phyloP scores from a whole-genome alignment of 2,888 invertebrate genomes.

The Diaperis boleti region DNA sequence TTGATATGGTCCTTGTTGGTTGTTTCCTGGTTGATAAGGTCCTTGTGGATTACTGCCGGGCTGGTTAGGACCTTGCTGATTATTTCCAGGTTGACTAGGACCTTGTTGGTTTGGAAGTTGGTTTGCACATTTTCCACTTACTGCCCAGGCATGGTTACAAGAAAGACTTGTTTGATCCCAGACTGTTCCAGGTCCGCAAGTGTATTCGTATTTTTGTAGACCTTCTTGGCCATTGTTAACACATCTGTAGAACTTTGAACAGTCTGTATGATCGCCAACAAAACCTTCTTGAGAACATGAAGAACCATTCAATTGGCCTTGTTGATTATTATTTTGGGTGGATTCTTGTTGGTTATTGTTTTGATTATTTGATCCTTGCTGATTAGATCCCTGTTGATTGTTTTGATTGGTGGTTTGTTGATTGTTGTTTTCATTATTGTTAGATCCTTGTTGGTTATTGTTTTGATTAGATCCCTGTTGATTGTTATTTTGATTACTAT shows the following conservation, averaged over 20 bases:
- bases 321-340: slow-evolving; percentile 25
- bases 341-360: slow-evolving; percentile 40
- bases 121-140: slow-evolving; percentile 54
- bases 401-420: slow-evolving; percentile 29
- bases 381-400: slow-evolving; percentile 28
- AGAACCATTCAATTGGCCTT: slow-evolving; percentile 52
- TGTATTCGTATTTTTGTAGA: slow-evolving; percentile 77
- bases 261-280: slow-evolving; percentile 75
- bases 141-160: slow-evolving; percentile 79
- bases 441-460: slow-evolving; percentile 14
- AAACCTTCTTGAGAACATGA: slow-evolving; percentile 76
- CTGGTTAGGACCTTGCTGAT: slow-evolving; percentile 38
- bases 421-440: slow-evolving; percentile 1
- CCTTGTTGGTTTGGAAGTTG: slow-evolving; percentile 20
- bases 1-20: slow-evolving; percentile 26
- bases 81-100: slow-evolving; percentile 38
- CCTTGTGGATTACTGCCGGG: slow-evolving; percentile 26
- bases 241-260: slow-evolving; percentile 82
- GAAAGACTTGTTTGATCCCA: slow-evolving; percentile 78
- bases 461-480: slow-evolving; percentile 9
- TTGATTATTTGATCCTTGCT: slow-evolving; percentile 3
- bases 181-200: slow-evolving; percentile 80
- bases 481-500: slow-evolving; percentile 22
- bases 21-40: slow-evolving; percentile 34
- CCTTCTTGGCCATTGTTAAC: slow-evolving; percentile 73